Conservation (phyloP, 2,888 invertebrate species). For the Lochmaea crataegi region DNA sequence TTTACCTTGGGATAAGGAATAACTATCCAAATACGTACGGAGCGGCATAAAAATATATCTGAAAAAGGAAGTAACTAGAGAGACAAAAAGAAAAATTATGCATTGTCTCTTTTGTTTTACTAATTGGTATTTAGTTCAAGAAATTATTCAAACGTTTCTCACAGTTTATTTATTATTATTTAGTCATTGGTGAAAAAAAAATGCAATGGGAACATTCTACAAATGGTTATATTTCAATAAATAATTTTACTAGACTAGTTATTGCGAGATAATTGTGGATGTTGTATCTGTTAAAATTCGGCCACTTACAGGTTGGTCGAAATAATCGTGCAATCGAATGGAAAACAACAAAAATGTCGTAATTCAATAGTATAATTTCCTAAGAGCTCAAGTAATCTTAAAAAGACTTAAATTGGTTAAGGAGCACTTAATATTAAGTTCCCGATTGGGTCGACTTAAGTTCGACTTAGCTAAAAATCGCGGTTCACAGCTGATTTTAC, state of each 20-base stretch:
- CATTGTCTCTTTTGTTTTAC: conserved; percentile 17
- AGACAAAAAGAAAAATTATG: conserved; percentile 14
- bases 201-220: neutral
- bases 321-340: too few species aligned
- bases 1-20: conserved; percentile 24
- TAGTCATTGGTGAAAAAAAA: conserved; percentile 4
- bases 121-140: conserved; percentile 28
- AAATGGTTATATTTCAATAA: neutral
- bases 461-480: too few species aligned
- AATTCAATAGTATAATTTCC: too few species aligned
- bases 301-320: too few species aligned
- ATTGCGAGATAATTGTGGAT: too few species aligned
- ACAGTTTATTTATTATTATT: conserved; percentile 15
- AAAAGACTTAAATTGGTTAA: too few species aligned
- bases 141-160: conserved; percentile 23
- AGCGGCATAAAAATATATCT: conserved; percentile 13
- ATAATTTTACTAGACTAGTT: neutral
- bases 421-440: too few species aligned
- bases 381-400: too few species aligned
- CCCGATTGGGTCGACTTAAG: too few species aligned
- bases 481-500: too few species aligned
- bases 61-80: conserved; percentile 20
- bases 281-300: too few species aligned
- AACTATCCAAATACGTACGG: conserved; percentile 21
- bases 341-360: too few species aligned